A percentile compares a stretch with the other conserved stretches of the same genome.
Conservation (phyloP, 2,797 vertebrate species). For the Sebastes miniatus region DNA sequence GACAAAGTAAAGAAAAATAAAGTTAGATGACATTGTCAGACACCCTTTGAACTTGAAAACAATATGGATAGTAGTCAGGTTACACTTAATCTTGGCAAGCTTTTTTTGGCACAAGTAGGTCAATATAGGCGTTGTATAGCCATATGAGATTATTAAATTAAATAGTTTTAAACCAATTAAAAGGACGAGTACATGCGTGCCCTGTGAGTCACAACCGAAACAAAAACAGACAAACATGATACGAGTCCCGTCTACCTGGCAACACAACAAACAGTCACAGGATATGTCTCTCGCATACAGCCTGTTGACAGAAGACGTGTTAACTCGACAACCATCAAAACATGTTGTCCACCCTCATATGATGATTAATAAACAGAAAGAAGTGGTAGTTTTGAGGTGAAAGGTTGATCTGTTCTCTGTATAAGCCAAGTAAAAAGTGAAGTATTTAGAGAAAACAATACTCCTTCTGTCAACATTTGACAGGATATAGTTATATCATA, state of each 20-base stretch:
- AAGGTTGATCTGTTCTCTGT: too few relatives aligned
- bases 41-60: not conserved
- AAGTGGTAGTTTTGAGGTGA: not conserved
- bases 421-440: too few relatives aligned
- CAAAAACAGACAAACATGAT: constrained; percentile 15
- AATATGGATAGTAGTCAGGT: not conserved
- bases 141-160: not conserved
- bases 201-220: constrained; percentile 43
- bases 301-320: not conserved
- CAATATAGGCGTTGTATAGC: not conserved
- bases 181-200: constrained; percentile 3
- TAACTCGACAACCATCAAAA: not conserved
- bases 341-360: not conserved
- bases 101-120: not conserved
- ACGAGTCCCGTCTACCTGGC: not conserved
- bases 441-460: too few relatives aligned
- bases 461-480: too few relatives aligned
- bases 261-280: not conserved
- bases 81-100: not conserved
- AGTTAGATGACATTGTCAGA: not conserved
- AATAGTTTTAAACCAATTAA: not conserved
- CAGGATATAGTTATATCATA: too few relatives aligned
- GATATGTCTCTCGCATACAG: not conserved
- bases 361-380: not conserved
- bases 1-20: not conserved